Evolutionary conservation across 2,797 vertebrate genomes (phyloP), one percentile per base, ranked within the genome.

Genomic region (Muraenolepis orangiensis): DNA sequence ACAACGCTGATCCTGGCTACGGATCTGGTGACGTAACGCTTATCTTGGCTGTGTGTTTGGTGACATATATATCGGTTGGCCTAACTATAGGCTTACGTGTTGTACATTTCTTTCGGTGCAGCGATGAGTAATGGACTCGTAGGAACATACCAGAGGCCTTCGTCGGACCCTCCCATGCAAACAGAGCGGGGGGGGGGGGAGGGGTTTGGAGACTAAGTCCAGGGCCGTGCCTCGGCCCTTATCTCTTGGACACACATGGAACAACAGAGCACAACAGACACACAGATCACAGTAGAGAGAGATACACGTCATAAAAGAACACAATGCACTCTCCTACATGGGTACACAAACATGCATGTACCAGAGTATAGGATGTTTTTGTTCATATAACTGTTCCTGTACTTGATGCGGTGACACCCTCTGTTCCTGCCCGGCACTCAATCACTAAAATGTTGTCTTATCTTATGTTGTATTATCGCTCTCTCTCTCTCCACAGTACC

Each of bases 401-500:
- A 40, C 38, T 40, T 11, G 2, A 42, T 42, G 1, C 40, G 2
- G 40, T 16, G 40, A 42, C 40, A 42, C 40, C 14, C 40, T 42
- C 40, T 16, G 13, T 42, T 13, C 40, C 40, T 42, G 12, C 40
- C 12, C 16, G 40, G 40, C 13, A 42, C 16, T 42, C 13, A 42
- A 14, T 42, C 12, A 13, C 13, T 18, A 42, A 12, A 4, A 16
- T 42, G 13, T 42, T 42, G 5, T 18, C 40, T n/a, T n/a, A n/a
- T n/a, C n/a, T n/a, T n/a, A n/a, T n/a, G n/a, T n/a, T n/a, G n/a
- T n/a, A n/a, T n/a, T 66, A 10, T 66, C 26, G 13, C 71, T 31
- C 38, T 51, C 38, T 30, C 51, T 20, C 67, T 84, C 66, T 87
- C 77, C 84, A 10, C 91, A 99, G 98, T 99, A 99, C 91, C 84